Conservation (phyloP, 2,888 invertebrate genomes). For the Aradus depressus region DNA sequence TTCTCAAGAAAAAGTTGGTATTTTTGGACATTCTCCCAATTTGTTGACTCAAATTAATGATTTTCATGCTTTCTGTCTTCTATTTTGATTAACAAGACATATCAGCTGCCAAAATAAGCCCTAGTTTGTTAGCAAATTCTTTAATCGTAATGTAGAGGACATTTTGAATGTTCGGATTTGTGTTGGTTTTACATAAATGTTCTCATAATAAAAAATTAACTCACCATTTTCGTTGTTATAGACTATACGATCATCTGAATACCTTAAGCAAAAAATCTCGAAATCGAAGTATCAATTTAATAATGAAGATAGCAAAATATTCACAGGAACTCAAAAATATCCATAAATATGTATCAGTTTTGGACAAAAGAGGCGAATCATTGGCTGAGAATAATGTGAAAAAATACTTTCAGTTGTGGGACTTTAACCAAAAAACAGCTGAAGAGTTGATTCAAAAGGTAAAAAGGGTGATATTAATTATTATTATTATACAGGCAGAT, state of each 20-base stretch:
- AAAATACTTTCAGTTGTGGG: conserved; percentile 51
- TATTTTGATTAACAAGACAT: too few species aligned
- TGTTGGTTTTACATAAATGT: too few species aligned
- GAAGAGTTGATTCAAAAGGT: conserved; percentile 35
- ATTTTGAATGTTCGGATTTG: too few species aligned
- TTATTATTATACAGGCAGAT: too few species aligned
- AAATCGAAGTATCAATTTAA: conserved; percentile 53
- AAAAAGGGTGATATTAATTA: too few species aligned
- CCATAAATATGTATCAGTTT: conserved; percentile 53
- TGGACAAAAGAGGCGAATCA: conserved; percentile 57
- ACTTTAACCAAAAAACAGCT: conserved; percentile 46
- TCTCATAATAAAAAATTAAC: not conserved
- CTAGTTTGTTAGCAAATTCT: too few species aligned
- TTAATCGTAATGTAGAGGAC: too few species aligned
- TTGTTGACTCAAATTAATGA: too few species aligned
- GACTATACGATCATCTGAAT: conserved; percentile 58
- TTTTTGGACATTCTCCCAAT: too few species aligned
- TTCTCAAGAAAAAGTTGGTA: too few species aligned
- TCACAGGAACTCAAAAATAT: conserved; percentile 56
- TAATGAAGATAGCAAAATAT: conserved; percentile 53
- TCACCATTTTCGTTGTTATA: conserved; percentile 25
- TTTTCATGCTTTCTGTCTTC: too few species aligned
- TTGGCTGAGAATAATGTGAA: conserved; percentile 53
- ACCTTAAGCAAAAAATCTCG: conserved; percentile 51
- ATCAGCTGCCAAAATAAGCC: too few species aligned